A percentile compares a stretch with the other conserved stretches of the same genome.
phyloP scores from a whole-genome alignment of 2,888 invertebrate species.

The Diaphora mendica region DNA sequence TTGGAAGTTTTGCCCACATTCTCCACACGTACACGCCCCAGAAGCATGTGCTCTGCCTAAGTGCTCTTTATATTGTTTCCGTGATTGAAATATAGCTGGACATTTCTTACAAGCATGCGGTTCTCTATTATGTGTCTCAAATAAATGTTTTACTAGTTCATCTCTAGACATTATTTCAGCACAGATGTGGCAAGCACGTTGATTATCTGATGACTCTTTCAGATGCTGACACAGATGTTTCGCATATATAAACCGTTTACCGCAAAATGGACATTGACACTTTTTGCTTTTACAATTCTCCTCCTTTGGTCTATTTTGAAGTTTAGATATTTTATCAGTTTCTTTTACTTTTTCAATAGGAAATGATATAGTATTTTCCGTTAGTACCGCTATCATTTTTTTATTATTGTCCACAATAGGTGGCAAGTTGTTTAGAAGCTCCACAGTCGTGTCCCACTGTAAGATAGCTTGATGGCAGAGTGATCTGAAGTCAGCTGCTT shows the following conservation, averaged over 20 bases:
- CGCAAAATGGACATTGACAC: constrained; percentile 70
- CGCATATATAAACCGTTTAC: constrained; percentile 65
- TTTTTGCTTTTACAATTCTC: constrained; percentile 40
- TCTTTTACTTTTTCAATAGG: constrained; percentile 42
- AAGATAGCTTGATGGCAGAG: constrained; percentile 61
- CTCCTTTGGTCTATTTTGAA: constrained; percentile 15
- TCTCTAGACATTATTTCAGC: constrained; percentile 68
- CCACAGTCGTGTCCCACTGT: constrained; percentile 65
- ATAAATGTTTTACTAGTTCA: constrained; percentile 65
- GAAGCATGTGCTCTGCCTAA: constrained; percentile 59
- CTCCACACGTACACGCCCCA: constrained; percentile 68
- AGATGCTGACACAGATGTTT: constrained; percentile 69
- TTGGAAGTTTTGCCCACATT: constrained; percentile 72
- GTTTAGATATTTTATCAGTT: constrained; percentile 2
- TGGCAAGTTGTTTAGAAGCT: constrained; percentile 62
- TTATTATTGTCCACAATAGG: constrained; percentile 24
- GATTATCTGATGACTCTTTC: constrained; percentile 68
- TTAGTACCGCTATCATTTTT: constrained; percentile 58
- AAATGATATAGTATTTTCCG: constrained; percentile 58
- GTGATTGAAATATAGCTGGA: constrained; percentile 61
- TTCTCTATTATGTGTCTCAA: constrained; percentile 53
- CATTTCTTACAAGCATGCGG: constrained; percentile 72
- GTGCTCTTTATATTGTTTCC: constrained; percentile 58
- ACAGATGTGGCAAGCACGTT: constrained; percentile 73
- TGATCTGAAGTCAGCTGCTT: constrained; percentile 69